phyloP scores from a whole-genome alignment of 2,888 invertebrate species.

The Polydesmus complanatus region DNA sequence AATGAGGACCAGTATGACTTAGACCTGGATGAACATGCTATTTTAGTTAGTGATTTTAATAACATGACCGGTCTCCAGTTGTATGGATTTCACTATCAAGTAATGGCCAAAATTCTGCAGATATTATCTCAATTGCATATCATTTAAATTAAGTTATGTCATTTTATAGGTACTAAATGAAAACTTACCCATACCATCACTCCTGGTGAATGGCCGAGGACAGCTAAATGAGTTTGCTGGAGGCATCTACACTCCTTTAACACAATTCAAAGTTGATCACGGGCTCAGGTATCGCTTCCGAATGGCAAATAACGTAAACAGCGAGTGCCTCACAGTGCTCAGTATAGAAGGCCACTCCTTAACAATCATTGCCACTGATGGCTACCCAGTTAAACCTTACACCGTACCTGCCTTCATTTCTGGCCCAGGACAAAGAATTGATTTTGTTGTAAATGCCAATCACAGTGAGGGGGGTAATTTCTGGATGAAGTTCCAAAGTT shows the following conservation, averaged over 20 bases:
- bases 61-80: too few relatives aligned
- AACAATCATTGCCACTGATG: constrained; percentile 61
- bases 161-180: too few relatives aligned
- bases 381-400: constrained; percentile 57
- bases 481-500: constrained; percentile 70
- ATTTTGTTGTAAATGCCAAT: constrained; percentile 61
- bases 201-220: too few relatives aligned
- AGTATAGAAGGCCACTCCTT: constrained; percentile 70
- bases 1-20: too few relatives aligned
- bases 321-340: constrained; percentile 72
- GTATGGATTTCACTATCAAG: too few relatives aligned
- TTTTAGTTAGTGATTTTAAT: too few relatives aligned
- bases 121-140: too few relatives aligned
- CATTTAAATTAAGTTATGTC: too few relatives aligned
- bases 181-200: too few relatives aligned
- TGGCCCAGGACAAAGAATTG: constrained; percentile 78
- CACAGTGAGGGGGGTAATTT: constrained; percentile 63
- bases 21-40: too few relatives aligned
- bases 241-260: neutral
- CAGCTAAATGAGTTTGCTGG: too few relatives aligned
- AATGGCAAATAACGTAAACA: constrained; percentile 67
- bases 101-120: too few relatives aligned
- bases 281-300: constrained; percentile 51
- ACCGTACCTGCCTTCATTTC: constrained; percentile 53
- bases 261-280: neutral